Conservation (phyloP, 2,797 vertebrate species). For the Rhinoraja longicauda region DNA sequence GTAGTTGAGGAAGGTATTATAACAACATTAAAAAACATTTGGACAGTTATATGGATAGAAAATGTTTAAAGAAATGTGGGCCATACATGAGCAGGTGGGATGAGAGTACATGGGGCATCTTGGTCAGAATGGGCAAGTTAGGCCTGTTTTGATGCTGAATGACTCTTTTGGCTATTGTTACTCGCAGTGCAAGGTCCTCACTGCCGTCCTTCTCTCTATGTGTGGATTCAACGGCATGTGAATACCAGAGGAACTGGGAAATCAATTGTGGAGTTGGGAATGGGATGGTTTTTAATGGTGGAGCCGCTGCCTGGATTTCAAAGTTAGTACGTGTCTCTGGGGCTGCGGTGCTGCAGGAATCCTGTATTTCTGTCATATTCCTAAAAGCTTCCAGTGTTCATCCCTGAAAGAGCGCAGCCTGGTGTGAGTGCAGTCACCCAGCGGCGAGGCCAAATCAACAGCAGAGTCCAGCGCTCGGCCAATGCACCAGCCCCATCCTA, state of each 20-base stretch:
- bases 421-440: background rate
- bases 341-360: background rate
- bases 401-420: background rate
- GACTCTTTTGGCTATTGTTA: no score
- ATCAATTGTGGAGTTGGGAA: background rate
- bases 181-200: background rate
- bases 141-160: no score
- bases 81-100: no score
- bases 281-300: background rate
- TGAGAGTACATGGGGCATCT: no score
- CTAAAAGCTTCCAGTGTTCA: background rate
- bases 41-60: no score
- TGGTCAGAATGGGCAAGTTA: no score
- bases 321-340: slow-evolving; percentile 14
- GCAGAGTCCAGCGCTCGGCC: background rate
- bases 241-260: background rate
- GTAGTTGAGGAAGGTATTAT: no score
- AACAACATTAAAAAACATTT: no score
- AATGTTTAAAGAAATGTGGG: no score
- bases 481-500: background rate
- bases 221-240: background rate
- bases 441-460: background rate
- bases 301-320: background rate
- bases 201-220: background rate
- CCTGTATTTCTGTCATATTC: background rate